A percentile compares a stretch with the other conserved stretches of the same genome.
Conservation (phyloP, 2,888 invertebrate genomes). For the Diplolepis rosae region DNA sequence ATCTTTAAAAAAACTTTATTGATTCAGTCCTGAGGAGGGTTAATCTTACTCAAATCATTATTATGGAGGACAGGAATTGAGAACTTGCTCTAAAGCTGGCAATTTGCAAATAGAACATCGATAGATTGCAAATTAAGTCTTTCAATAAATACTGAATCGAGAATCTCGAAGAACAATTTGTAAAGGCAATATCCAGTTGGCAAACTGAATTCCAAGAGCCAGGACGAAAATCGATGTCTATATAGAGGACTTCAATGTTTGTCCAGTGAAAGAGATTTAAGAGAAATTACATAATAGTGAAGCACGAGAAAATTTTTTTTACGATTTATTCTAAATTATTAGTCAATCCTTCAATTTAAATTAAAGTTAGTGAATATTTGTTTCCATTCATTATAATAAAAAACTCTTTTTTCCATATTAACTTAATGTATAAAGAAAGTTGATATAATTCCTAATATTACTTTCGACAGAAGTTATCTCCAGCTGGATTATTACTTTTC, state of each 20-base stretch:
- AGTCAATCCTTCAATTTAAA: too few species aligned
- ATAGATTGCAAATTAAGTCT: constrained; percentile 8
- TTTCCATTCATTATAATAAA: not conserved
- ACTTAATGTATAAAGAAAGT: not conserved
- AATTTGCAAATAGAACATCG: constrained; percentile 3
- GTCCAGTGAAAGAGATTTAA: not conserved
- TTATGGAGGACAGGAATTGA: not conserved
- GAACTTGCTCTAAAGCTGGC: not conserved
- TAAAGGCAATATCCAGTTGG: not conserved
- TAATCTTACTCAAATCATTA: not conserved
- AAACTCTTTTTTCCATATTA: not conserved
- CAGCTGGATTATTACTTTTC: constrained; percentile 31
- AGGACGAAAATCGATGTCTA: not conserved
- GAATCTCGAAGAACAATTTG: constrained; percentile 6
- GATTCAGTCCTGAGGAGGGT: too few species aligned
- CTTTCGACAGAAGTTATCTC: not conserved
- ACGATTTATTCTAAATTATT: too few species aligned
- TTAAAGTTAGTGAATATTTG: not conserved
- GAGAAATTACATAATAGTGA: not conserved
- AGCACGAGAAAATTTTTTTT: not conserved
- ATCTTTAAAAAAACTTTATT: not conserved
- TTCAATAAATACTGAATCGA: constrained; percentile 6
- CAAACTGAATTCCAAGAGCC: not conserved
- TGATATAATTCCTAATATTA: constrained; percentile 13
- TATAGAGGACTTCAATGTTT: not conserved